These are phyloP conservation scores for Parasteatoda tepidariorum DNA, from an alignment of 1,140 invertebrate species.

Conservation along the genomic window DNA sequence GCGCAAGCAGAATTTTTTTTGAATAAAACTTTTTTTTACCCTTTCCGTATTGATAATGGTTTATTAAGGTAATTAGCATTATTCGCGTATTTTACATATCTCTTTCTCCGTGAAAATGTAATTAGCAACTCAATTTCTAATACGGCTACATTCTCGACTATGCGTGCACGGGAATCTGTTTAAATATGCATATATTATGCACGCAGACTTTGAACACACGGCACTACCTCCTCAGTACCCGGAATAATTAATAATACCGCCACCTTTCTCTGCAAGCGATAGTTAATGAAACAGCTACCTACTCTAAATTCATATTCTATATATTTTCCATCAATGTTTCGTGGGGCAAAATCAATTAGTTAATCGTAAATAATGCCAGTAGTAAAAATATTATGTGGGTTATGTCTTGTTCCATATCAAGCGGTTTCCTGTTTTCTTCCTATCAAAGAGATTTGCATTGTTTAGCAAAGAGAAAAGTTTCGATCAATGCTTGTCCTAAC, in stretches of 20 bases:
- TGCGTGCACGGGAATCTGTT: slow-evolving; percentile 51
- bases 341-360: slow-evolving; percentile 53
- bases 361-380: slow-evolving; percentile 11
- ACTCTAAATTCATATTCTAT: slow-evolving; percentile 53
- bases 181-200: slow-evolving; percentile 61
- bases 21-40: slow-evolving; percentile 21
- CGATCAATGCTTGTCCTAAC: slow-evolving; percentile 40
- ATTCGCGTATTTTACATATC: slow-evolving; percentile 58
- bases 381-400: background rate
- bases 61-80: slow-evolving; percentile 62
- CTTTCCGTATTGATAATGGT: slow-evolving; percentile 49
- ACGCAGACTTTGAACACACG: slow-evolving; percentile 46
- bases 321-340: slow-evolving; percentile 49
- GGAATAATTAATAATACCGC: slow-evolving; percentile 56
- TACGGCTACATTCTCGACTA: slow-evolving; percentile 37
- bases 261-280: slow-evolving; percentile 51
- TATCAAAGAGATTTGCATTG: slow-evolving; percentile 2
- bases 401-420: slow-evolving; percentile 5
- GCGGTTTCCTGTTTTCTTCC: slow-evolving; percentile 30
- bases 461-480: background rate
- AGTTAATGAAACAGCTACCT: slow-evolving; percentile 54
- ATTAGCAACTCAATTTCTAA: slow-evolving; percentile 57
- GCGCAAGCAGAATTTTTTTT: slow-evolving; percentile 48
- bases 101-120: slow-evolving; percentile 58
- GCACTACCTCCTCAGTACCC: slow-evolving; percentile 9